These are phyloP conservation scores for Leucozona laternaria DNA, from an alignment of 2,888 invertebrate species.

Conservation along the genomic window DNA sequence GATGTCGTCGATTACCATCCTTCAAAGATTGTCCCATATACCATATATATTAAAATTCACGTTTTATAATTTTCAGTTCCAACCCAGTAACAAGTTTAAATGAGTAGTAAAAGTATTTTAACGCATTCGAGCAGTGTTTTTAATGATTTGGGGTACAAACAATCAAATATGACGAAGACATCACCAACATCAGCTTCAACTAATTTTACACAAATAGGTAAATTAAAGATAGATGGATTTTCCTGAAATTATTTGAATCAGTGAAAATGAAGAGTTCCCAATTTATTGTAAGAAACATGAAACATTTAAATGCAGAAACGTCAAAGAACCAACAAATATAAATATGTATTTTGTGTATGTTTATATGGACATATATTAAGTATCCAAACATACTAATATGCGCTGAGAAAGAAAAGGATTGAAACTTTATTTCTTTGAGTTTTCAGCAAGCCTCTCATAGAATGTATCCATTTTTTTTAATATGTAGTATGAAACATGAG, in stretches of 20 bases:
- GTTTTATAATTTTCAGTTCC: too few relatives aligned
- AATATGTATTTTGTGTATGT: too few relatives aligned
- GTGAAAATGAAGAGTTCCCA: neutral
- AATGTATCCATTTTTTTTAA: conserved; percentile 24
- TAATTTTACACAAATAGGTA: too few relatives aligned
- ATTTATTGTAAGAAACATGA: conserved; percentile 35
- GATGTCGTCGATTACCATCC: too few relatives aligned
- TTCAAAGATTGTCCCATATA: too few relatives aligned
- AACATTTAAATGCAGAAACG: conserved; percentile 44
- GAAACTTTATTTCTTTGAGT: conserved; percentile 72
- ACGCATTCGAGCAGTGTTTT: too few relatives aligned
- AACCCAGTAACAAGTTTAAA: too few relatives aligned
- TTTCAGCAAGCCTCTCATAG: conserved; percentile 21
- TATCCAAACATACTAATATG: conserved; percentile 11
- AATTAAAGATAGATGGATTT: neutral
- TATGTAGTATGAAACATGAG: conserved; percentile 36
- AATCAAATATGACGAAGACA: too few relatives aligned
- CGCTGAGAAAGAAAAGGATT: conserved; percentile 62
- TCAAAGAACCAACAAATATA: conserved; percentile 51
- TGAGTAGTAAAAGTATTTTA: too few relatives aligned
- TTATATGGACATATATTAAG: neutral
- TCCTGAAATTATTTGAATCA: neutral
- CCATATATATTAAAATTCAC: too few relatives aligned
- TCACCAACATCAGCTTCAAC: too few relatives aligned
- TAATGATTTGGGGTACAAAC: too few relatives aligned